phyloP scores from a whole-genome alignment of 2,888 invertebrate species.

The Platycheirus albimanus region DNA sequence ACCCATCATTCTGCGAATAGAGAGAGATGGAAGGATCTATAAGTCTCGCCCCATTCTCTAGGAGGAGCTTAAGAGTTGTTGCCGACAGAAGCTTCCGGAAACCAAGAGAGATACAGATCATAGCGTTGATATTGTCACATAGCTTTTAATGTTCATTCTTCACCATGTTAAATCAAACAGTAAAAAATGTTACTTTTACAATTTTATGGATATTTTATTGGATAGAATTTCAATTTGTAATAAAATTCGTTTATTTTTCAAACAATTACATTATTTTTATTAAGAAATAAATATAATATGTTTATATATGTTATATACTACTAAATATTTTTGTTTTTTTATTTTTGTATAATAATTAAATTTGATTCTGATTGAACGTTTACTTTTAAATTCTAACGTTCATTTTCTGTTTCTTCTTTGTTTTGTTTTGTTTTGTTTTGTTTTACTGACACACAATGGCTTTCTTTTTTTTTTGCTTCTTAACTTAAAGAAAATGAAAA shows the following conservation, averaged over 20 bases:
- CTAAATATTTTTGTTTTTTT: slow-evolving; percentile 57
- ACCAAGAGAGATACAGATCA: too few relatives aligned
- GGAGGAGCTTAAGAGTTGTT: too few relatives aligned
- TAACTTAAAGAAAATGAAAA: slow-evolving; percentile 63
- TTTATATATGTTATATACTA: slow-evolving; percentile 64
- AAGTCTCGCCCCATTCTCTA: too few relatives aligned
- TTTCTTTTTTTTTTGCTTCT: slow-evolving; percentile 40
- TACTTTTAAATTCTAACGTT: slow-evolving; percentile 23
- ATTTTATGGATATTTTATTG: slow-evolving; percentile 72
- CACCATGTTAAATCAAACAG: too few relatives aligned
- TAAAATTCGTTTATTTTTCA: slow-evolving; percentile 73
- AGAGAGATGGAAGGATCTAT: too few relatives aligned
- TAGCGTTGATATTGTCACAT: too few relatives aligned
- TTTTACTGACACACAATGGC: slow-evolving; percentile 50
- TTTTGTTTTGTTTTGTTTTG: slow-evolving; percentile 9
- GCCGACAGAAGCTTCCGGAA: too few relatives aligned
- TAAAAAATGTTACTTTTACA: slow-evolving; percentile 49
- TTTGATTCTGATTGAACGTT: slow-evolving; percentile 64
- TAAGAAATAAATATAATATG: slow-evolving; percentile 69
- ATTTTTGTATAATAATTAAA: slow-evolving; percentile 69
- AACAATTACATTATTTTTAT: slow-evolving; percentile 72
- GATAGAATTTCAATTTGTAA: slow-evolving; percentile 73
- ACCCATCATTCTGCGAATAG: too few relatives aligned
- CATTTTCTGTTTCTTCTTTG: not conserved
- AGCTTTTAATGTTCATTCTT: too few relatives aligned